These are phyloP conservation scores for Zoanthus gigantus DNA, from an alignment of 92 coral and sea anemone species.

Conservation along the genomic window DNA sequence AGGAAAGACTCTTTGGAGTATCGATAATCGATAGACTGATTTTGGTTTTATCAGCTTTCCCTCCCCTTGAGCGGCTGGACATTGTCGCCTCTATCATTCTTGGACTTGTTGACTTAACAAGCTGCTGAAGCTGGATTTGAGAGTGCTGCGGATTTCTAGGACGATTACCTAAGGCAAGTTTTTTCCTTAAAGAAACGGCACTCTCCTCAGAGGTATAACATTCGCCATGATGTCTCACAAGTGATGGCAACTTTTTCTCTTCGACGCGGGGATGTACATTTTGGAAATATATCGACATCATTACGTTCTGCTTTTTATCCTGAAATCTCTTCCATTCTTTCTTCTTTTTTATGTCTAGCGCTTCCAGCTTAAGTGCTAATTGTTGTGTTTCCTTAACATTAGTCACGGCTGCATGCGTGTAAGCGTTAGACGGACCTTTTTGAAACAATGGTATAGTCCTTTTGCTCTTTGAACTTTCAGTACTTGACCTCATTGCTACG, in stretches of 20 bases:
- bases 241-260: not conserved
- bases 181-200: not conserved
- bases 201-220: not conserved
- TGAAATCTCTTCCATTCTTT: conserved; percentile 15
- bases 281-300: not conserved
- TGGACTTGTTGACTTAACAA: conserved; percentile 1
- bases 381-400: conserved; percentile 20
- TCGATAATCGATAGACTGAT: not conserved
- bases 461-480: not conserved
- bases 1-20: not conserved
- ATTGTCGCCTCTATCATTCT: not conserved
- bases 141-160: not conserved
- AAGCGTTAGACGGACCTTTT: not conserved
- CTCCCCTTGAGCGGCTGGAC: not conserved
- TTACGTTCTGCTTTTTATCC: not conserved
- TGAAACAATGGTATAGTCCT: not conserved
- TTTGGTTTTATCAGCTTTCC: not conserved
- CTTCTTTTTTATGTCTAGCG: conserved; percentile 13
- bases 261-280: not conserved
- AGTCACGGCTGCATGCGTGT: conserved; percentile 17
- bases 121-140: not conserved
- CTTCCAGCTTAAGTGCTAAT: conserved; percentile 27
- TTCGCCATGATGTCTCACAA: not conserved
- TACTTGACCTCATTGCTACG: not conserved
- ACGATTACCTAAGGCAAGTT: not conserved